phyloP scores from a whole-genome alignment of 2,113 vertebrate genomes.

The Catharus fuscescens region DNA sequence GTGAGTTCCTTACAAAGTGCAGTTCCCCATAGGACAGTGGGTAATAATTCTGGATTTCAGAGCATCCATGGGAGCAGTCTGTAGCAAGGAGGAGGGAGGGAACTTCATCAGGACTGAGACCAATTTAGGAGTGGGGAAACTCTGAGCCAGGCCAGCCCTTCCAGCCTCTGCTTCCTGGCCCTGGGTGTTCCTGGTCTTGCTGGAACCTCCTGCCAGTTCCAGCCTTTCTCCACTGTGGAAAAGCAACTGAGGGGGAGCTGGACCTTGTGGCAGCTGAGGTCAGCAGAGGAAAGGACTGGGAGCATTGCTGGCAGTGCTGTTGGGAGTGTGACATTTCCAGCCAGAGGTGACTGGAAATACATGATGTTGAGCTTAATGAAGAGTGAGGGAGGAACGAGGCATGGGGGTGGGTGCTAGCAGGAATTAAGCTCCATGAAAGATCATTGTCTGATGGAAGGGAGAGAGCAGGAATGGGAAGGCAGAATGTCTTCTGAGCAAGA shows the following conservation, averaged over 20 bases:
- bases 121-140: not conserved
- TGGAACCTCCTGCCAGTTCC: not conserved
- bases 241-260: not conserved
- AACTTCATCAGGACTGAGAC: not conserved
- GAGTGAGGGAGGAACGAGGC: not conserved
- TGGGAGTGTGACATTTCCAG: constrained; percentile 13
- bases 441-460: not conserved
- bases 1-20: not conserved
- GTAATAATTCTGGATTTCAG: not conserved
- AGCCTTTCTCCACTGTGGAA: not conserved
- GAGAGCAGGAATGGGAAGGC: not conserved
- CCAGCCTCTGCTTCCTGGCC: not conserved
- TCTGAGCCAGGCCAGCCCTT: not conserved
- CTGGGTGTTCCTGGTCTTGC: not conserved
- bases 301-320: not conserved
- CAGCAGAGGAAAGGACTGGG: not conserved
- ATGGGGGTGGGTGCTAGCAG: not conserved
- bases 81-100: not conserved
- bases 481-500: not conserved
- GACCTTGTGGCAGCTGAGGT: not conserved
- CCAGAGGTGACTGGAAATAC: not conserved
- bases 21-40: not conserved
- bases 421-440: not conserved
- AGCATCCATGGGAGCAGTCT: not conserved
- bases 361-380: not conserved